Percentiles rank a stretch among this genome's conserved stretches.
These are phyloP conservation scores for Scaptomyza hsui DNA, from an alignment of 1,140 invertebrate genomes.

Conservation along the genomic window DNA sequence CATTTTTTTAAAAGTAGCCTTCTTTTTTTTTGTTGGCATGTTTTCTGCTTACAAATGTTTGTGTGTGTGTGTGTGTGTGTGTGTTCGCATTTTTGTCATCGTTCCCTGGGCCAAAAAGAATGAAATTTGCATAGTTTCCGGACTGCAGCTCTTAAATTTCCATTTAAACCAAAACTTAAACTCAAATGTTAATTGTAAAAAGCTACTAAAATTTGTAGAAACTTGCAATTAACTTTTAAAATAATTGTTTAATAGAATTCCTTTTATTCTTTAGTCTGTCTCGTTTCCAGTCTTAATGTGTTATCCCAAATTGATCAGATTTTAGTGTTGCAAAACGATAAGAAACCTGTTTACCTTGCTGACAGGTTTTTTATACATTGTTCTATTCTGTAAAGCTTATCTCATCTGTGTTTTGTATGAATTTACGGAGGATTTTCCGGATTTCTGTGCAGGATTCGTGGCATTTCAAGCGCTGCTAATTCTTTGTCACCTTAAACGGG, in stretches of 20 bases:
- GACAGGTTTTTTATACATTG: no score
- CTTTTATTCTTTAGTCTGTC: no score
- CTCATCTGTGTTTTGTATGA: not conserved
- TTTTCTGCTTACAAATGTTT: constrained; percentile 17
- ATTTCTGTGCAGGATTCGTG: constrained; percentile 1
- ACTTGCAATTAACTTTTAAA: not conserved
- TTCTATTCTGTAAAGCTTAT: not conserved
- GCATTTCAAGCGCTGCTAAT: constrained; percentile 61
- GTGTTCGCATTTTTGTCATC: constrained; percentile 20
- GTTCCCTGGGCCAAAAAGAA: constrained; percentile 36
- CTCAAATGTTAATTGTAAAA: not conserved
- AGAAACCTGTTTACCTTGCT: no score
- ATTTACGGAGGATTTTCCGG: not conserved
- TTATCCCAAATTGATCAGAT: no score
- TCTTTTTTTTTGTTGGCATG: not conserved
- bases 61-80: not conserved
- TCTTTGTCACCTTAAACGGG: constrained; percentile 62
- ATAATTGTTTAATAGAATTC: no score
- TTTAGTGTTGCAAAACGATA: no score
- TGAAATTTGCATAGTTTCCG: constrained; percentile 49
- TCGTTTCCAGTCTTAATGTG: no score
- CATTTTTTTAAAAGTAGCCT: constrained; percentile 44
- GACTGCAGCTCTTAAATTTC: constrained; percentile 16
- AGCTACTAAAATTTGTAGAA: not conserved
- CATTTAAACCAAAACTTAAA: not conserved